These are phyloP conservation scores for Apis laboriosa DNA, from an alignment of 1,140 invertebrate species.

Conservation along the genomic window DNA sequence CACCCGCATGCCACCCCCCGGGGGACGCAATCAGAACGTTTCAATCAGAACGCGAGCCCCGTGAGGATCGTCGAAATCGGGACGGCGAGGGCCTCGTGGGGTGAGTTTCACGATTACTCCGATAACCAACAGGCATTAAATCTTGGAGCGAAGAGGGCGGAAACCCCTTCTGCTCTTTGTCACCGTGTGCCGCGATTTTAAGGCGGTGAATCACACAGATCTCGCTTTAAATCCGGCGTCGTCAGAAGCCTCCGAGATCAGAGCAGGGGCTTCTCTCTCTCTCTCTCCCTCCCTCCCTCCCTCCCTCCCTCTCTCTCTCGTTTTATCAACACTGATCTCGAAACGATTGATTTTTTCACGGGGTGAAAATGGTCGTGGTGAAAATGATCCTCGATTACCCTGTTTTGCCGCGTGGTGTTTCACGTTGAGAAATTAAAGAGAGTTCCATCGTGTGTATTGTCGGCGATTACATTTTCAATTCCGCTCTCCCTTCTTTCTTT, in stretches of 20 bases:
- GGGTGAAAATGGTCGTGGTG: neutral
- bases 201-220: conserved; percentile 75
- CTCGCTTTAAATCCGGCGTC: conserved; percentile 68
- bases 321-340: conserved; percentile 27
- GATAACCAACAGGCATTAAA: conserved; percentile 80
- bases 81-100: conserved; percentile 37
- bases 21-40: conserved; percentile 81
- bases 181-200: conserved; percentile 71
- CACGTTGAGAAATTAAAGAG: neutral
- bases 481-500: too few species aligned
- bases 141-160: conserved; percentile 74
- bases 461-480: conserved; percentile 22
- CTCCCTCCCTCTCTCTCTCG: too few species aligned
- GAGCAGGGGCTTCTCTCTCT: conserved; percentile 31
- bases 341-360: conserved; percentile 20
- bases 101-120: conserved; percentile 74
- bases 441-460: neutral
- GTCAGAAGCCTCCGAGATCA: conserved; percentile 24
- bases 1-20: conserved; percentile 78
- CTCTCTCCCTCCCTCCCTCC: conserved; percentile 27
- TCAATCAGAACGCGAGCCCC: conserved; percentile 79
- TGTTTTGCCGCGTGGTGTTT: neutral
- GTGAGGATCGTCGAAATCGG: conserved; percentile 63
- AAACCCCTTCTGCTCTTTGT: conserved; percentile 75
- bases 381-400: neutral